Percentiles rank a stretch among this genome's conserved stretches.
Conservation (phyloP, 2,888 invertebrate species). For the Carcina quercana region DNA sequence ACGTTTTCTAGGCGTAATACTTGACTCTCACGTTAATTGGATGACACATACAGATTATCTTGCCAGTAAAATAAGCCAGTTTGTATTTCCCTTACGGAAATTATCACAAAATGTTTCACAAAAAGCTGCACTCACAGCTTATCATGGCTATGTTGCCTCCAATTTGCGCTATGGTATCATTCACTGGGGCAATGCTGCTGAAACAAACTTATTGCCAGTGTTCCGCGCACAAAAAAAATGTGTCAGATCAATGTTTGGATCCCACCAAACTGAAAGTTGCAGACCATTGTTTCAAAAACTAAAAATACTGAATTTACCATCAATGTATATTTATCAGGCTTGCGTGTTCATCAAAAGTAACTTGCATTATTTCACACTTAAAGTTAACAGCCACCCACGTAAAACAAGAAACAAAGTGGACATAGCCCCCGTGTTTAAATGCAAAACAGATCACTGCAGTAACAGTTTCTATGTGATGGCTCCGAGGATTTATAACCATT, state of each 20-base stretch:
- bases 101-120: neutral
- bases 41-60: too few species aligned
- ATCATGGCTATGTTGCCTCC: neutral
- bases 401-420: too few species aligned
- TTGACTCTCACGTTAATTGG: too few species aligned
- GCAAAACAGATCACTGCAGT: too few species aligned
- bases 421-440: too few species aligned
- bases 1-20: neutral
- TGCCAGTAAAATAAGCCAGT: neutral
- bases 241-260: neutral
- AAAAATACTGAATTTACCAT: neutral
- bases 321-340: neutral
- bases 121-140: neutral
- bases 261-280: neutral
- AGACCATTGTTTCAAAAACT: neutral
- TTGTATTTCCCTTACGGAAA: neutral
- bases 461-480: too few species aligned
- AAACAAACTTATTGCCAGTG: neutral
- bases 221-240: neutral
- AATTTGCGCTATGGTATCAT: neutral
- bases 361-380: neutral
- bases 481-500: too few species aligned
- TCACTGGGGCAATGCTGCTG: slow-evolving; percentile 1
- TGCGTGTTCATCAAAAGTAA: neutral
- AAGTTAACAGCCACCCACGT: too few species aligned